Conservation (phyloP, 92 coral and sea anemone species). For the Heteractis magnifica region DNA sequence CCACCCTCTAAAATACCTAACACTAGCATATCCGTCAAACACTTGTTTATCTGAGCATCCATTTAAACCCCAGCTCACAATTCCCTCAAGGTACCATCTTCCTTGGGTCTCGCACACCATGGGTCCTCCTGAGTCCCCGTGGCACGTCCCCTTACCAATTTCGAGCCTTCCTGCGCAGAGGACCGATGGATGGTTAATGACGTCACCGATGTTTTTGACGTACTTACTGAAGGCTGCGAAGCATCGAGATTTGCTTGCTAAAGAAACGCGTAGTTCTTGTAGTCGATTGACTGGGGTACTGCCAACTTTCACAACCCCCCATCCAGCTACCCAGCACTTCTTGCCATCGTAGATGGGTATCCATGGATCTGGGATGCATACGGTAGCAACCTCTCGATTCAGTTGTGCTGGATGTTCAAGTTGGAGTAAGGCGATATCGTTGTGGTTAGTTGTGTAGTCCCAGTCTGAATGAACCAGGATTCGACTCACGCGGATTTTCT, state of each 20-base stretch:
- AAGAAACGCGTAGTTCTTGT: slow-evolving; percentile 25
- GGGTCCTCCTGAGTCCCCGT: slow-evolving; percentile 45
- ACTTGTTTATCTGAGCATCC: slow-evolving; percentile 26
- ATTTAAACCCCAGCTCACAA: slow-evolving; percentile 31
- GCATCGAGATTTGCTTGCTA: slow-evolving; percentile 17
- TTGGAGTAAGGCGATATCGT: slow-evolving; percentile 33
- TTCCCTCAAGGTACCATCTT: slow-evolving; percentile 21
- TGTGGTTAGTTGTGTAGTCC: slow-evolving; percentile 30
- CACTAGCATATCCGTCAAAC: slow-evolving; percentile 32
- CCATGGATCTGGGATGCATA: slow-evolving; percentile 20
- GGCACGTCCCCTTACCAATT: slow-evolving; percentile 34
- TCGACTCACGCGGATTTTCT: slow-evolving; percentile 21
- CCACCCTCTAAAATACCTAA: slow-evolving; percentile 27
- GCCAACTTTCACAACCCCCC: slow-evolving; percentile 18
- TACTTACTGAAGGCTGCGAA: slow-evolving; percentile 22
- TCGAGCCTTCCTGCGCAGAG: slow-evolving; percentile 40
- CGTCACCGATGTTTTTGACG: slow-evolving; percentile 12
- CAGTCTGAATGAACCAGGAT: slow-evolving; percentile 21
- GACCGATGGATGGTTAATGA: slow-evolving; percentile 18
- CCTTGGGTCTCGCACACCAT: slow-evolving; percentile 33
- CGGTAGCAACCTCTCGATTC: slow-evolving; percentile 20
- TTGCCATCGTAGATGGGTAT: slow-evolving; percentile 31
- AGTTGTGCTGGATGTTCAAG: slow-evolving; percentile 26
- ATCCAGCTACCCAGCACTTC: slow-evolving; percentile 39
- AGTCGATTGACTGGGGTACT: slow-evolving; percentile 15